Evolutionary conservation across 2,113 vertebrate genomes (phyloP).

Genomic region (Arvicanthis niloticus): DNA sequence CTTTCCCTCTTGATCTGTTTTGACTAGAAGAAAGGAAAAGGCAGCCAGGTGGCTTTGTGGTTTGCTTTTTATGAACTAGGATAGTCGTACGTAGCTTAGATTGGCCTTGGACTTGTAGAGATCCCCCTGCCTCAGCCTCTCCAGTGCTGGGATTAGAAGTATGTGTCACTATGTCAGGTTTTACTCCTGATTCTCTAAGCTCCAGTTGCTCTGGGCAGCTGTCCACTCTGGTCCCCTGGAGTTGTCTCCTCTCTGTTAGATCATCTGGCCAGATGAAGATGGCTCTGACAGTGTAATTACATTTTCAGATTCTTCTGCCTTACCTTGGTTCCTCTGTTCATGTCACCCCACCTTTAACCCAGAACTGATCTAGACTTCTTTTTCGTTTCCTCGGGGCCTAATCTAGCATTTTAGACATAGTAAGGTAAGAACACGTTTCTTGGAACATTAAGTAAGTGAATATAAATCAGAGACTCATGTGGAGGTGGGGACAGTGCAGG

Average conservation of each 20-base stretch:
- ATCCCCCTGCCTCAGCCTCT: background rate
- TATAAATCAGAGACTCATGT: background rate
- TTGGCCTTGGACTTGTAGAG: background rate
- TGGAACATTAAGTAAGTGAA: background rate
- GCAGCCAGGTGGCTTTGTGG: background rate
- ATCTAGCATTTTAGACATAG: background rate
- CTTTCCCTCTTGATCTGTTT: conserved; percentile 1
- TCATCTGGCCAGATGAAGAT: background rate
- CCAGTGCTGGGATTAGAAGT: background rate
- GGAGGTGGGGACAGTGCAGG: background rate
- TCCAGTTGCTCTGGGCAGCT: background rate
- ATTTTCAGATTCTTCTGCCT: background rate
- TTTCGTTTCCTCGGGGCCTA: background rate
- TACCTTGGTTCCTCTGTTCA: background rate
- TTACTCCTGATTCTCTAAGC: background rate
- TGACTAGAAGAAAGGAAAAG: background rate
- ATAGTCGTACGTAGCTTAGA: background rate
- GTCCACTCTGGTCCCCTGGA: background rate
- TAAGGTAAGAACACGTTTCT: background rate
- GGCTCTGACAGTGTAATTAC: background rate
- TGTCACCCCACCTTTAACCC: background rate
- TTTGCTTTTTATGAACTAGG: background rate
- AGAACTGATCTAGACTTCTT: background rate
- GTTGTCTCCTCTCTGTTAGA: background rate
- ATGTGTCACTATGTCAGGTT: background rate